Evolutionary conservation across 2,113 vertebrate genomes (phyloP).

Genomic region (Dipodomys merriami): DNA sequence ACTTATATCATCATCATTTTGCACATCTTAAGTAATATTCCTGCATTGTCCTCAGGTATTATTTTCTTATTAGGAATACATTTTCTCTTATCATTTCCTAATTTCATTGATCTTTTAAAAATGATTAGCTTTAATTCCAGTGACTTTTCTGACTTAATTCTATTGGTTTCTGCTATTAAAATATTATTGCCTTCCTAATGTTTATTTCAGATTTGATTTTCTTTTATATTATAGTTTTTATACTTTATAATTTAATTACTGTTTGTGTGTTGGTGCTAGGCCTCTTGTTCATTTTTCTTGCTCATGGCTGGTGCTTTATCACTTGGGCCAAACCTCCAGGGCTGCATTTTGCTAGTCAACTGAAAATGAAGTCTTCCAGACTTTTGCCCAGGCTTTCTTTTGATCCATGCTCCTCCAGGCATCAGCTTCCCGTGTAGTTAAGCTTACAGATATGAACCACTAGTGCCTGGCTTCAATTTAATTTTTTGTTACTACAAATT

Average conservation of each 20-base stretch:
- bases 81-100: not conserved
- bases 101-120: not conserved
- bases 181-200: not conserved
- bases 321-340: too few relatives aligned
- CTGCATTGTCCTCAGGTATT: not conserved
- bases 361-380: too few relatives aligned
- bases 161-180: not conserved
- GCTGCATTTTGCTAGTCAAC: too few relatives aligned
- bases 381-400: too few relatives aligned
- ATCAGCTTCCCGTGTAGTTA: too few relatives aligned
- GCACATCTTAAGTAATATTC: too few relatives aligned
- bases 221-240: not conserved
- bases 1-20: not conserved
- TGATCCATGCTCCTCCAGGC: too few relatives aligned
- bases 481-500: not conserved
- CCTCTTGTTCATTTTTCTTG: too few relatives aligned
- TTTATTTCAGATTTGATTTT: conserved; percentile 22
- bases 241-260: too few relatives aligned
- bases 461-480: not conserved
- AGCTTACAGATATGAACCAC: too few relatives aligned
- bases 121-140: not conserved
- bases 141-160: not conserved
- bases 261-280: too few relatives aligned
- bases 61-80: not conserved
- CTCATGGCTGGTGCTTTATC: too few relatives aligned